Base-by-base conservation (phyloP, 2,888 invertebrate genomes). In the Ectobius pallidus region DNA sequence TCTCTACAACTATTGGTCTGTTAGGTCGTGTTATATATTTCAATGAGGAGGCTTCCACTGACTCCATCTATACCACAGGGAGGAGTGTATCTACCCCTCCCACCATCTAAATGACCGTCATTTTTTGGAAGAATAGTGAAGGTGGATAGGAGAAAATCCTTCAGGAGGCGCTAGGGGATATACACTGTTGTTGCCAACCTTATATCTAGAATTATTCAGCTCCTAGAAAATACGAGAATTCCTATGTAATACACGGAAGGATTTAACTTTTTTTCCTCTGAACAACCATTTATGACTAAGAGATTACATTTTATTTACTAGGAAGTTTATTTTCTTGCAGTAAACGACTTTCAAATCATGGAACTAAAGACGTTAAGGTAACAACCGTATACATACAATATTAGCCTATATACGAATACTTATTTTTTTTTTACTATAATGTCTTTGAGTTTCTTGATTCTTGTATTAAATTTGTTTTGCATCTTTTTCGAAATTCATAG, bases 1-100 rank as follows among this genome's bases (percentile, higher is more conserved):
- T 46, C 44, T 65, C 65, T 65, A 65, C 44, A 65, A 46, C 65
- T 65, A 46, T 44, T 27, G 27, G 65, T 44, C 65, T 44, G 32
- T 63, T 20, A 39, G 20, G 14, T 39, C 63, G 22, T 46, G 46
- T 65, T 46, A 46, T 65, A 65, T 65, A 65, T 65, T 65, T 65
- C 65, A 65, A 65, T 65, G 65, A 65, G 18, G 25, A 30, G 4
- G 2, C 2, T 9, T n/a, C 3, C n/a, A 44, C 14, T 14, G 44
- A 2, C 18, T 1, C 11, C 3, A 14, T 1, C 25, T 20, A 14
- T 25, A 4, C 58, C 58, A 2, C 32, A 6, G 58, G 58, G 58
- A 58, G 58, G 55, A 27, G 16, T 30, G n/a, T n/a, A n/a, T 30
- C n/a, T 3, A n/a, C n/a, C 65, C 44, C 65, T 65, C 22, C 25